Base-by-base conservation (phyloP, 1,140 invertebrate genomes). In the Idris sp. region DNA sequence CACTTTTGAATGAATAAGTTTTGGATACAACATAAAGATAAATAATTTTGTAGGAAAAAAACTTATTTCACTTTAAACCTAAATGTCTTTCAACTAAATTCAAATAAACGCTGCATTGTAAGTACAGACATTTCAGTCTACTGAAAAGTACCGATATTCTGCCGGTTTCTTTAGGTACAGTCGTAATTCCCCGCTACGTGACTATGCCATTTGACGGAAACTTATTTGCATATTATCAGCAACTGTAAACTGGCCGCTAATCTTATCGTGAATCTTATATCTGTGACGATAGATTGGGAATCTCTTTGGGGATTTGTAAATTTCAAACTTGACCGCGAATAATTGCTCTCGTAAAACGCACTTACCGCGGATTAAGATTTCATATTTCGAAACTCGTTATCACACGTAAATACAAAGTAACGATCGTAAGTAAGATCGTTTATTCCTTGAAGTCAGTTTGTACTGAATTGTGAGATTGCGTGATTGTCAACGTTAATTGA, bases 191-290 rank as follows among this genome's bases (percentile, higher is more conserved):
- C 68, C 6, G 68, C 68, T 46, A 48, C 44, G 69, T 33, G 59
- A 53, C 61, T n/a, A n/a, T n/a, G 46, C 61, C 61, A 58, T 65
- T 74, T 74, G n/a, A 67, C 54, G 69, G 59, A 44, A 59, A 59
- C 59, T 59, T 58, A 73, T 73, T 73, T 73, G 53, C 69, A 73
- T 73, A 58, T 73, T 73, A 49, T 46, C 35, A 49, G 59, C 31
- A 62, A 73, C 53, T 74, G 71, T 31, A 67, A 74, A 74, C 71
- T 74, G 53, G 31, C 59, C 61, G 36, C 53, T 26, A 58, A 58
- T 65, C 69, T 73, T 73, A 65, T 73, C 69, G 46, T 40, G 33
- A 40, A 49, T 67, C 71, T 61, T 59, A 38, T 41, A 67, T 65
- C 59, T 22, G 22, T 22, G 28, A 54, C 53, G 44, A 49, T 58